Conservation (phyloP, 1,140 invertebrate species). For the Cotesia vestalis region DNA sequence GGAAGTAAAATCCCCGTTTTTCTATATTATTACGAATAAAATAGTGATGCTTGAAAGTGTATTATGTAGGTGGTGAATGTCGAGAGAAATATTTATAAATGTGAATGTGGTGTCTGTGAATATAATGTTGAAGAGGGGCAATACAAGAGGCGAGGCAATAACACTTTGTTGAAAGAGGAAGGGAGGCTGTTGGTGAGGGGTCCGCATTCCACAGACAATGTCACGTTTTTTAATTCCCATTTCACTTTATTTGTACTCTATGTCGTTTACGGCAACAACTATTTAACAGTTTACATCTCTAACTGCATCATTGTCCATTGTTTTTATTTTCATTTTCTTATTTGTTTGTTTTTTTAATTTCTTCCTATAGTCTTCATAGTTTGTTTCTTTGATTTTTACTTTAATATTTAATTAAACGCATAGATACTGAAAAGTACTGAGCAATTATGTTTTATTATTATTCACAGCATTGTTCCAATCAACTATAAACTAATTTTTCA, state of each 20-base stretch:
- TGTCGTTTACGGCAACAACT: constrained; percentile 40
- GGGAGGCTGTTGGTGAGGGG: constrained; percentile 55
- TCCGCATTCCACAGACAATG: constrained; percentile 67
- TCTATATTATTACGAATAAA: constrained; percentile 51
- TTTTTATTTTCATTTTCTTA: not conserved
- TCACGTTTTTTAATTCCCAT: constrained; percentile 65
- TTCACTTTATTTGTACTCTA: constrained; percentile 61
- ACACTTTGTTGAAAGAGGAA: constrained; percentile 43
- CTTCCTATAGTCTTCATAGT: not conserved
- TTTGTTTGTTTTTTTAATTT: not conserved
- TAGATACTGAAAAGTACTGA: too few relatives aligned
- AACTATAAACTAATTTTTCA: too few relatives aligned
- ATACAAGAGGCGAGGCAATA: constrained; percentile 29
- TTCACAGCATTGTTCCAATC: not conserved
- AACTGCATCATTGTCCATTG: constrained; percentile 11
- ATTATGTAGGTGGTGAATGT: constrained; percentile 43
- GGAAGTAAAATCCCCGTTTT: constrained; percentile 34
- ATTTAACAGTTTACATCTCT: constrained; percentile 28
- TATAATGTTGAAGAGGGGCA: constrained; percentile 41
- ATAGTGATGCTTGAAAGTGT: constrained; percentile 46
- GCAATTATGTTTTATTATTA: too few relatives aligned
- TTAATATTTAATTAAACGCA: too few relatives aligned
- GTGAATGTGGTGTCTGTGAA: constrained; percentile 4
- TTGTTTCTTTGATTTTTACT: not conserved
- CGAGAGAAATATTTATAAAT: not conserved